phyloP scores from a whole-genome alignment of 2,797 vertebrate genomes.

The Threskiornis aethiopicus region DNA sequence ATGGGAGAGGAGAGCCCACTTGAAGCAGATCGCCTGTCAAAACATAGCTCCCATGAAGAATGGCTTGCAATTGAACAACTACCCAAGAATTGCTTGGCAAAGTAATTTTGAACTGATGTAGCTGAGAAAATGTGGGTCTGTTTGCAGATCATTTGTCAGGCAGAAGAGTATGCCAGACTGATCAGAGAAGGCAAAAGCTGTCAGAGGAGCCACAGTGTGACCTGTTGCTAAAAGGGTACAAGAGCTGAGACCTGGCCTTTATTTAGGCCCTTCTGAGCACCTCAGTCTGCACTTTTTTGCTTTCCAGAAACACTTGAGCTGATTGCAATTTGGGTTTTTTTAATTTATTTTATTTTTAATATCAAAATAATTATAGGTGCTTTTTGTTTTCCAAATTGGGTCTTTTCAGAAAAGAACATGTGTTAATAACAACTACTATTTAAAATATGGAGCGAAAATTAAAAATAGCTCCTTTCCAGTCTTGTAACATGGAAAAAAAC shows the following conservation, averaged over 20 bases:
- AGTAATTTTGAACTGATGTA: slow-evolving; percentile 35
- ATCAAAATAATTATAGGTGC: background rate
- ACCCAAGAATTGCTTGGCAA: background rate
- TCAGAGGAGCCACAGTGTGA: background rate
- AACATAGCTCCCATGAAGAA: background rate
- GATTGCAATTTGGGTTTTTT: background rate
- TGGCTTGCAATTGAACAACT: background rate
- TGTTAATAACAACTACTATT: background rate
- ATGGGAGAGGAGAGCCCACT: background rate
- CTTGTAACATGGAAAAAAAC: background rate
- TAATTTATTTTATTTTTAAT: background rate
- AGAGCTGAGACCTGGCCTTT: background rate
- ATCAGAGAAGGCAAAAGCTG: background rate
- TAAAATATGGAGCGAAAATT: background rate
- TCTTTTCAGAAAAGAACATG: background rate
- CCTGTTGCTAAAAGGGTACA: background rate
- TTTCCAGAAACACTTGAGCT: background rate
- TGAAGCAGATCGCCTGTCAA: background rate
- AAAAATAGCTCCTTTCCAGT: background rate
- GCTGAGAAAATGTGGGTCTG: slow-evolving; percentile 20
- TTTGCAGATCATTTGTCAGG: slow-evolving; percentile 24
- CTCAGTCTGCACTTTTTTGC: background rate
- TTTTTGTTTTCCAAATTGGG: background rate
- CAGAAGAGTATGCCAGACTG: background rate
- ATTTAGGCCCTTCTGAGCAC: background rate